Evolutionary conservation across 2,888 invertebrate species (phyloP), one percentile per base, ranked within the genome.

Genomic region (Dyspetes luteomarginatus): DNA sequence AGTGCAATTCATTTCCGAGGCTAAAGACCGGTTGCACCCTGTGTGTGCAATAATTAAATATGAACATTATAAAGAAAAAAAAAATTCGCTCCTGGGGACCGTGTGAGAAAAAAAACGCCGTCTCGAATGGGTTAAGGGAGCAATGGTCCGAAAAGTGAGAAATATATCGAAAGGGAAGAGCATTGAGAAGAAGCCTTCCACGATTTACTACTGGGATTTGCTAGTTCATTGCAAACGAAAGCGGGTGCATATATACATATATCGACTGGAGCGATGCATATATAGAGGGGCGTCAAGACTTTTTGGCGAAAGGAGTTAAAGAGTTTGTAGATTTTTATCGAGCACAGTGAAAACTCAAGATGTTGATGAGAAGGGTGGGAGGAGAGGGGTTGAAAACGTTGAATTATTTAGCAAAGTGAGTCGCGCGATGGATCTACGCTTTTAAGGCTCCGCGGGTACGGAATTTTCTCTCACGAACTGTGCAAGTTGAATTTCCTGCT

Each of bases 341-440:
- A 71, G 71, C 75, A 45, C 52, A 45, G 64, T 22, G 52, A 71
- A 64, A 65, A 45, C 55, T 50, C 45, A 72, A 28, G 12, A 26
- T 15, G 62, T 7, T 30, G 45, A 7, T 4, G 24, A 69, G 24
- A 64, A 12, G 36, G 50, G 19, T 17, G 60, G 62, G 60, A 24
- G 50, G 9, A 4, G 3, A 15, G 22, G 12, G 41, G 12, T 22
- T 69, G 48, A 60, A 71, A 80, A 65, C 71, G 79, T 80, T 75
- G 79, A 80, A 80, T 80, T 80, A 80, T 75, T 80, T 80, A 80
- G 79, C 45, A 75, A 75, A 80, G 75, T 75, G 75, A 75, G 45
- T 75, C 69, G 48, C 69, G 74, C 74, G 58, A 62, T 73, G 73
- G 55, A 73, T 62, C 52, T 62, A 50, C 64, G 60, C 55, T 65